Evolutionary conservation across 2,113 vertebrate species (phyloP), one percentile per base, ranked within the genome.

Genomic region (Tragelaphus buxtoni): DNA sequence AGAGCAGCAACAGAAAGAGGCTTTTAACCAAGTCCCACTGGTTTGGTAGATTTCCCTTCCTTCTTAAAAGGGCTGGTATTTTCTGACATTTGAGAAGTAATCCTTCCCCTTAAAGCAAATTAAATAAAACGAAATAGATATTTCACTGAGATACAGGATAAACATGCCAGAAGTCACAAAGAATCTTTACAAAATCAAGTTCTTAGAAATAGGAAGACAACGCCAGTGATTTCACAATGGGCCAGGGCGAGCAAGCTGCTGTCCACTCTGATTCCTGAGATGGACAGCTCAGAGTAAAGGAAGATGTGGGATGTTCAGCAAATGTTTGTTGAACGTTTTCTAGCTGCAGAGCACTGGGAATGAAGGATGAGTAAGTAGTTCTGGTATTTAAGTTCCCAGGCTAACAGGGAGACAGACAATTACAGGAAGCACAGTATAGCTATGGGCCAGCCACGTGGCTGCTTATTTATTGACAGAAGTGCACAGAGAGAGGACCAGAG

Each of bases 1-100:
- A 9, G 4, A 24, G 42, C 32, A 30, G 5, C 45, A 13, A 22
- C n/a, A 90, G 55, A 83, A 72, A 35, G 85, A 35, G 51, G 22
- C 26, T 47, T 22, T 53, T 76, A 55, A 42, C 53, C 85, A 61
- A 9, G 63, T 45, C n/a, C 42, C 14, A 12, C 28, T 56, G 56
- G 10, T 16, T 45, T 32, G n/a, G 14, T 82, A 51, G 45, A 47
- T 77, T 69, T 45, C 58, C 7, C 74, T 47, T 32, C 80, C 56
- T 81, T 26, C 47, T 91, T 74, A 86, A 69, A 88, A 53, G 55
- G 18, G 69, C 28, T 60, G 14, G 49, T 45, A 47, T 83, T 88
- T 93, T 91, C 72, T 98, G 47, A 84, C 12, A 83, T 95, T 89
- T 95, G 32, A 69, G 81, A 96, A 95, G 63, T n/a, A 85, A 61